These are phyloP conservation scores for Ceraclea dissimilis DNA, from an alignment of 2,888 invertebrate species.

Conservation along the genomic window DNA sequence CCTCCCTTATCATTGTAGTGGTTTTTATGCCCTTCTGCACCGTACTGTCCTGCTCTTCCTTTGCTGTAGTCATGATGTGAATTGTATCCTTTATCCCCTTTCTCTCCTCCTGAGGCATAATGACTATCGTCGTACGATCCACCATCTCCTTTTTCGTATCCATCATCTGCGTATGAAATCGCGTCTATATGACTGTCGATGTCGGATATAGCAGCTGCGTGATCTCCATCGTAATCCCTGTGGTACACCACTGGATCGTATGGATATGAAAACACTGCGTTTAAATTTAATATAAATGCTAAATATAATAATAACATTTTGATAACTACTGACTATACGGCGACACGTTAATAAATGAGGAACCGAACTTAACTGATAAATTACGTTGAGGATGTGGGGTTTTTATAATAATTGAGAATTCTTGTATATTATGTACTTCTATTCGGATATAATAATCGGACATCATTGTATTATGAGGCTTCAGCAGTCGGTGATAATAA, in stretches of 20 bases:
- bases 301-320: constrained; percentile 3
- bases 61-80: constrained; percentile 28
- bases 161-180: constrained; percentile 4
- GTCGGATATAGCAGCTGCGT: constrained; percentile 7
- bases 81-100: constrained; percentile 20
- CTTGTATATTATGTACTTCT: not conserved
- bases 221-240: constrained; percentile 10
- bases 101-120: constrained; percentile 28
- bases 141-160: constrained; percentile 29
- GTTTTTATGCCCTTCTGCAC: constrained; percentile 35
- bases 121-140: constrained; percentile 32
- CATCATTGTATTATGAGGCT: not conserved
- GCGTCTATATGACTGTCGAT: constrained; percentile 5
- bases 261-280: not conserved
- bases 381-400: too few relatives aligned
- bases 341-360: not conserved
- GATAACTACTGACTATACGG: not conserved
- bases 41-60: constrained; percentile 34
- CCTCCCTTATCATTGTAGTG: constrained; percentile 34
- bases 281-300: not conserved
- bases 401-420: not conserved
- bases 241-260: not conserved
- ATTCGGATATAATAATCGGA: not conserved
- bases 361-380: not conserved
- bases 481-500: not conserved